These are phyloP conservation scores for Carposina sasakii DNA, from an alignment of 1,140 invertebrate species.

Conservation along the genomic window DNA sequence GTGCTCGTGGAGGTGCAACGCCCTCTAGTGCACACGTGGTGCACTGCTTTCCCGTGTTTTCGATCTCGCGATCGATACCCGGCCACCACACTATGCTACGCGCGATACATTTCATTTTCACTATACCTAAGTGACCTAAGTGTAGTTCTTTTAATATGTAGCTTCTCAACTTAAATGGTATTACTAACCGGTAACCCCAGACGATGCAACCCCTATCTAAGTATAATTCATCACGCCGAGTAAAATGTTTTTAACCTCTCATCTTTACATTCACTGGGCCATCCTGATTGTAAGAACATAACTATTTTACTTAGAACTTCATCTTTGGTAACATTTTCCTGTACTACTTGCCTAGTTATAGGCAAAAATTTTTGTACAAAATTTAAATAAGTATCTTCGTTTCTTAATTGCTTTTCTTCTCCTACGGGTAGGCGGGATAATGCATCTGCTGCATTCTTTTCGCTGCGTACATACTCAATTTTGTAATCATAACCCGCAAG, in stretches of 20 bases:
- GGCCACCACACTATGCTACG: not conserved
- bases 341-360: not conserved
- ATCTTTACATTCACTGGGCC: not conserved
- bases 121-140: not conserved
- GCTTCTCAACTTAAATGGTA: not conserved
- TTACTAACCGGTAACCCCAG: not conserved
- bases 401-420: not conserved
- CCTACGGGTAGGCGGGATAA: not conserved
- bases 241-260: not conserved
- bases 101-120: not conserved
- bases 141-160: not conserved
- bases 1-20: not conserved
- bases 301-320: not conserved
- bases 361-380: conserved; percentile 1
- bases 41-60: not conserved
- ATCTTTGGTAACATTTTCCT: not conserved
- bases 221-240: not conserved
- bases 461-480: conserved; percentile 4
- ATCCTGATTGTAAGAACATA: not conserved
- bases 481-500: not conserved
- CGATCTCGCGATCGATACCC: not conserved
- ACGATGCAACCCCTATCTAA: not conserved
- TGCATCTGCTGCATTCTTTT: conserved; percentile 2
- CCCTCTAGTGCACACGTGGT: not conserved
- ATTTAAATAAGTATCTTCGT: not conserved